These are phyloP conservation scores for Lithobates pipiens DNA, from an alignment of 2,797 vertebrate genomes.

Conservation along the genomic window DNA sequence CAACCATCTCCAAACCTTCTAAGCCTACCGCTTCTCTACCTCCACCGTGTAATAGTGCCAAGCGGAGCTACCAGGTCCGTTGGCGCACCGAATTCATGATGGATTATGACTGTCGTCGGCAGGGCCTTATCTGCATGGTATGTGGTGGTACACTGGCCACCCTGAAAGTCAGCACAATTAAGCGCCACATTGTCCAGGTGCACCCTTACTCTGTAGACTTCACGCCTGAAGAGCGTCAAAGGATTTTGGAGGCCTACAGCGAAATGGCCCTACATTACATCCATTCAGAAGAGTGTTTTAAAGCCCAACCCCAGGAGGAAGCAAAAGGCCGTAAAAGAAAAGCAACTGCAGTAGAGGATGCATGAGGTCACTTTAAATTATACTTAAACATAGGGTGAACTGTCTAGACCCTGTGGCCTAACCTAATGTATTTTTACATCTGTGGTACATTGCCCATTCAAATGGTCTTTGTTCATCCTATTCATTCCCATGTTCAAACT, in stretches of 20 bases:
- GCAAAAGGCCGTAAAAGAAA: constrained; percentile 51
- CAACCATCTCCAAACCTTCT: constrained; percentile 47
- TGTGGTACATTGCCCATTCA: constrained; percentile 2
- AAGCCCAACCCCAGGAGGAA: constrained; percentile 48
- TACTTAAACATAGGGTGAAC: background rate
- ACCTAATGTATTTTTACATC: background rate
- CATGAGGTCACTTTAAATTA: background rate
- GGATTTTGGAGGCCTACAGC: constrained; percentile 82
- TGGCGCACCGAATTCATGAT: constrained; percentile 90
- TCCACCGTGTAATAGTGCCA: constrained; percentile 84
- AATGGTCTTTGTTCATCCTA: background rate
- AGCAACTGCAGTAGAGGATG: background rate
- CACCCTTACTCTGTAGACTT: constrained; percentile 88
- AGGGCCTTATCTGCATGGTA: constrained; percentile 87
- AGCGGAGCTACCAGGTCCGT: constrained; percentile 87
- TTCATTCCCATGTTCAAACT: constrained; percentile 8
- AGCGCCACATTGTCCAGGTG: constrained; percentile 88
- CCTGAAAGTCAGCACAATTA: constrained; percentile 86
- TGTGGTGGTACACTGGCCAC: constrained; percentile 84
- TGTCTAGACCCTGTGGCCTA: background rate
- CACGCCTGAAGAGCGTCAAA: constrained; percentile 81
- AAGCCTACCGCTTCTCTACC: constrained; percentile 69
- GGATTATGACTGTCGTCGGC: constrained; percentile 88
- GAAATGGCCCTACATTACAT: constrained; percentile 79
- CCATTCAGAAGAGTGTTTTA: constrained; percentile 76